Conservation (phyloP, 2,888 invertebrate genomes). For the Schizotus pectinicornis region DNA sequence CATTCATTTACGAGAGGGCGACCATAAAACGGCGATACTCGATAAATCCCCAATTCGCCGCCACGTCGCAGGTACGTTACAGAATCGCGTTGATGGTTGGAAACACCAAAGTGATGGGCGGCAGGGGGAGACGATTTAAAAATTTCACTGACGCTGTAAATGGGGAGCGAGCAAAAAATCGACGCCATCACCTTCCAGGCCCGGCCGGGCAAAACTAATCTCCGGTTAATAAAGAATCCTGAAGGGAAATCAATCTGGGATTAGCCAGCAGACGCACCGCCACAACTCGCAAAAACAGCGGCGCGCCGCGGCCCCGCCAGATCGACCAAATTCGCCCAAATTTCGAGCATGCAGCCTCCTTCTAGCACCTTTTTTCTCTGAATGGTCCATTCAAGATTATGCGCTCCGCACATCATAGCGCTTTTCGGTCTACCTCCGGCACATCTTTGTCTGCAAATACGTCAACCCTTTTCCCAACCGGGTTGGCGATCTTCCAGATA, state of each 20-base stretch:
- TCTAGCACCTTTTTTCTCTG: no score
- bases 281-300: constrained; percentile 4
- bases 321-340: constrained; percentile 16
- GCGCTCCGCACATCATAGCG: no score
- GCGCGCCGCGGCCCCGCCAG: constrained; percentile 2
- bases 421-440: no score
- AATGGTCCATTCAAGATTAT: no score
- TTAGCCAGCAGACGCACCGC: constrained; percentile 15
- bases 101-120: no score
- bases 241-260: constrained; percentile 28
- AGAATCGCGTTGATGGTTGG: no score
- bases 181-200: constrained; percentile 8
- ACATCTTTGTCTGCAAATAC: no score
- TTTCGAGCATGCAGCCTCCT: no score
- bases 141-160: neutral
- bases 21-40: constrained; percentile 11
- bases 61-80: no score
- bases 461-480: no score
- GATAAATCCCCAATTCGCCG: constrained; percentile 10
- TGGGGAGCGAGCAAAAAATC: neutral
- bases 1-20: constrained; percentile 14
- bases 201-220: constrained; percentile 16
- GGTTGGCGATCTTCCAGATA: no score
- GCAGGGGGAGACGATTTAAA: no score
- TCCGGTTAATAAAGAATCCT: constrained; percentile 31